Percentiles rank a stretch among this genome's conserved stretches.
Evolutionary conservation across 2,888 invertebrate genomes (phyloP).

Genomic region (Clunio marinus): DNA sequence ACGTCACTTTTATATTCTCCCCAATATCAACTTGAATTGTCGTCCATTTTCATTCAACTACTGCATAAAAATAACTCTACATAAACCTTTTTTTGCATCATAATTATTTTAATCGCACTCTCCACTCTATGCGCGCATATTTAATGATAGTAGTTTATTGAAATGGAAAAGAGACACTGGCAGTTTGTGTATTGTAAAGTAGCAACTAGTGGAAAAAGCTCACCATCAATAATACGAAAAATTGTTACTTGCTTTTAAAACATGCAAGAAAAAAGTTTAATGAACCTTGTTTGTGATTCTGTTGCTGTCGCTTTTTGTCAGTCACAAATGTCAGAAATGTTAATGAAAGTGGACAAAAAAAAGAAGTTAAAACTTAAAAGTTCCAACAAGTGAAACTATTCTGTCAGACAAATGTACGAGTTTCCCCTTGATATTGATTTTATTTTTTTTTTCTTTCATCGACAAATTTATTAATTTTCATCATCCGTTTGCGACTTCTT

Average conservation of each 20-base stretch:
- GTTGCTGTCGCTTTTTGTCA: neutral
- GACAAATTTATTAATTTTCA: conserved; percentile 19
- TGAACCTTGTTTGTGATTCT: conserved; percentile 24
- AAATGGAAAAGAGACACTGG: conserved; percentile 32
- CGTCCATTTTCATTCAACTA: neutral
- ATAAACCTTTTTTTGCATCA: conserved; percentile 32
- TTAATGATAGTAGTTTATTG: conserved; percentile 37
- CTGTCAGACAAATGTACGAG: neutral
- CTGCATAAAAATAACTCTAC: neutral
- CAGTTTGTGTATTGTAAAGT: conserved; percentile 22
- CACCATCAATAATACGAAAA: neutral
- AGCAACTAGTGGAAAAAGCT: conserved; percentile 1
- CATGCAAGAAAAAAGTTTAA: conserved; percentile 25
- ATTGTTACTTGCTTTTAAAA: too few relatives aligned
- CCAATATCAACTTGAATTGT: too few relatives aligned
- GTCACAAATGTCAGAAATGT: conserved; percentile 15
- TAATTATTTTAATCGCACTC: conserved; percentile 38
- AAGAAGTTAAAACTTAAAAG: neutral
- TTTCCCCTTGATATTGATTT: neutral
- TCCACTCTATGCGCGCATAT: conserved; percentile 25
- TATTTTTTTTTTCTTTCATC: neutral
- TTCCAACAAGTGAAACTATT: neutral
- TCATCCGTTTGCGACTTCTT: conserved; percentile 9
- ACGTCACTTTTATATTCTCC: too few relatives aligned
- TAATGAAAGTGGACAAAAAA: conserved; percentile 20